A percentile compares a stretch with the other conserved stretches of the same genome.
These are phyloP conservation scores for Neuroscelio doddi DNA, from an alignment of 2,888 invertebrate genomes.

Conservation along the genomic window DNA sequence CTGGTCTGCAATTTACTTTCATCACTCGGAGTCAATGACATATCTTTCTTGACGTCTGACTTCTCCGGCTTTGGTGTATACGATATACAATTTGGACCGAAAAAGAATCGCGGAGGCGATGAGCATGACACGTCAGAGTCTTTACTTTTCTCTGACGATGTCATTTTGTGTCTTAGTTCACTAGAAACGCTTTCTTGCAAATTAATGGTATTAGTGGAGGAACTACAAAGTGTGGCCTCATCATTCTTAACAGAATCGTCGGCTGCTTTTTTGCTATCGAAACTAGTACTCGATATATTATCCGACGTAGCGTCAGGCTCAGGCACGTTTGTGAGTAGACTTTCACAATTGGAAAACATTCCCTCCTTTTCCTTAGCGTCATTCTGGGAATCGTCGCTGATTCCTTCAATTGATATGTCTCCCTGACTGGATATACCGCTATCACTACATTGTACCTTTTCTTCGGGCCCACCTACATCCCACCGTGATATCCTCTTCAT, in stretches of 20 bases:
- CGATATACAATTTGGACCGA: conserved; percentile 69
- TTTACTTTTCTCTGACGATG: conserved; percentile 4
- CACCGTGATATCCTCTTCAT: conserved; percentile 68
- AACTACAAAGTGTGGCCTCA: conserved; percentile 16
- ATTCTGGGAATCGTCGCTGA: conserved; percentile 1
- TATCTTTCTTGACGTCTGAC: conserved; percentile 5
- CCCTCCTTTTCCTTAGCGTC: not conserved
- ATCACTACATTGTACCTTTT: conserved; percentile 54
- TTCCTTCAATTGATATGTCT: conserved; percentile 57
- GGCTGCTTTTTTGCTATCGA: not conserved
- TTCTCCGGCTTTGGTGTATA: conserved; percentile 56
- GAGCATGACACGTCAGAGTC: conserved; percentile 19
- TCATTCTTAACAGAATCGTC: too few relatives aligned
- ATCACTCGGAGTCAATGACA: too few relatives aligned
- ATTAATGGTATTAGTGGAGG: conserved; percentile 5
- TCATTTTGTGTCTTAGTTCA: conserved; percentile 1
- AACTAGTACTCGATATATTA: conserved; percentile 31
- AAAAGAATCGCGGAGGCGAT: conserved; percentile 67
- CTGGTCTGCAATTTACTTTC: too few relatives aligned
- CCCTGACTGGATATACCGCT: conserved; percentile 61
- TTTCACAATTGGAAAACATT: conserved; percentile 1
- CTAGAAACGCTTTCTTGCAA: conserved; percentile 3
- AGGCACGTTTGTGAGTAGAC: conserved; percentile 15
- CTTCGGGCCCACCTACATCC: conserved; percentile 71
- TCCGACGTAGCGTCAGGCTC: conserved; percentile 8